Conservation (phyloP, 2,797 vertebrate species). For the Mus minutoides region DNA sequence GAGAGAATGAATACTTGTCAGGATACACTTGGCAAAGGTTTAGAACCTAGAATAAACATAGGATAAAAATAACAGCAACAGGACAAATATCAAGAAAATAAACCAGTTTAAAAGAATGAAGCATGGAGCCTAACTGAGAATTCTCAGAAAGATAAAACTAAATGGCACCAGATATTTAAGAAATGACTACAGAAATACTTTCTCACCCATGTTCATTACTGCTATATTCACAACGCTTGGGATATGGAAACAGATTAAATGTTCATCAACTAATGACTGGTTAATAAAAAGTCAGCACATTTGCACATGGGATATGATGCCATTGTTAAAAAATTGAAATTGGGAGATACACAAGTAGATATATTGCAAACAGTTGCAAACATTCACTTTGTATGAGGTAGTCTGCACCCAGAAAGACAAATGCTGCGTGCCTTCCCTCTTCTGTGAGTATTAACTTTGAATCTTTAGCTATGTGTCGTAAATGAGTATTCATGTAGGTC, state of each 20-base stretch:
- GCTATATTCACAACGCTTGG: no score
- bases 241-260: neutral
- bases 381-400: neutral
- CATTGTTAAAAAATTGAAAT: neutral
- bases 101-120: neutral
- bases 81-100: neutral
- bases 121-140: neutral
- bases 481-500: neutral
- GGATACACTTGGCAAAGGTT: neutral
- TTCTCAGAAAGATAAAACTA: neutral
- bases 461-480: neutral
- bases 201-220: neutral
- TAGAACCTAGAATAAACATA: no score
- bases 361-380: neutral
- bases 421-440: neutral
- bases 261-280: neutral
- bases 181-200: neutral
- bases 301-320: neutral
- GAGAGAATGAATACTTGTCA: neutral
- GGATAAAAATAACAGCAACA: neutral
- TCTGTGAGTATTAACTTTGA: neutral
- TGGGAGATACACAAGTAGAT: neutral
- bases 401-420: neutral
- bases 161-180: neutral
- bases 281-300: neutral